phyloP scores from a whole-genome alignment of 2,113 vertebrate species.

The Phylloscopus trochilus region DNA sequence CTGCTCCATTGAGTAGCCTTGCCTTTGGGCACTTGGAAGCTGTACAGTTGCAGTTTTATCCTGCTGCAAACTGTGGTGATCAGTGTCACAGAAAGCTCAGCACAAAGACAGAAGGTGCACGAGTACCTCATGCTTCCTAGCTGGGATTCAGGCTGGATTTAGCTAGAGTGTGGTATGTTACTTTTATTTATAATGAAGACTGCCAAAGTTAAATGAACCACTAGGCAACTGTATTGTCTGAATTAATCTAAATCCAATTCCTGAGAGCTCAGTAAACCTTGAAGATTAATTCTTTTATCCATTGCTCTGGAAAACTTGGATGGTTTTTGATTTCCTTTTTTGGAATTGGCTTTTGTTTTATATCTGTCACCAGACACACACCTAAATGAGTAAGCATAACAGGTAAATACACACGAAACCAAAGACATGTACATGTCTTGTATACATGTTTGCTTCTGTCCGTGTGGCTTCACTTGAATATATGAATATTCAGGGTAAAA shows the following conservation, averaged over 20 bases:
- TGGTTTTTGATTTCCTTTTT: not conserved
- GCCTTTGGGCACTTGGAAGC: not conserved
- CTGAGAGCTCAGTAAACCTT: not conserved
- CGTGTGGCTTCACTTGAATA: not conserved
- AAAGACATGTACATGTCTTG: accelerated
- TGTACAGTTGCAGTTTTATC: accelerated
- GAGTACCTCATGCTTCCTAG: not conserved
- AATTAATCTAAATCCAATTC: not conserved
- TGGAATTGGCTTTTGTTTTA: not conserved
- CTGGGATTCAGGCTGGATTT: not conserved
- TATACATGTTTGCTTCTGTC: accelerated
- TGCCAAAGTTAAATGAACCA: not conserved
- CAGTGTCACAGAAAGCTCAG: not conserved
- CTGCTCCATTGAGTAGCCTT: not conserved
- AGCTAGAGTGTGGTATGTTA: not conserved
- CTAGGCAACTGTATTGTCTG: not conserved
- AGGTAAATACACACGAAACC: not conserved
- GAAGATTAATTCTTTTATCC: not conserved
- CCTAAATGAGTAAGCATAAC: not conserved
- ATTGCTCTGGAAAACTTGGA: not conserved
- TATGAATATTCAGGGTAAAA: not conserved
- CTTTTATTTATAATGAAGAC: not conserved
- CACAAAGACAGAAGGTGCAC: not conserved
- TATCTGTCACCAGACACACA: not conserved
- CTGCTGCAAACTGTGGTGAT: not conserved